Base-by-base conservation (phyloP, 2,888 invertebrate species). In the Tenthredo distinguenda region DNA sequence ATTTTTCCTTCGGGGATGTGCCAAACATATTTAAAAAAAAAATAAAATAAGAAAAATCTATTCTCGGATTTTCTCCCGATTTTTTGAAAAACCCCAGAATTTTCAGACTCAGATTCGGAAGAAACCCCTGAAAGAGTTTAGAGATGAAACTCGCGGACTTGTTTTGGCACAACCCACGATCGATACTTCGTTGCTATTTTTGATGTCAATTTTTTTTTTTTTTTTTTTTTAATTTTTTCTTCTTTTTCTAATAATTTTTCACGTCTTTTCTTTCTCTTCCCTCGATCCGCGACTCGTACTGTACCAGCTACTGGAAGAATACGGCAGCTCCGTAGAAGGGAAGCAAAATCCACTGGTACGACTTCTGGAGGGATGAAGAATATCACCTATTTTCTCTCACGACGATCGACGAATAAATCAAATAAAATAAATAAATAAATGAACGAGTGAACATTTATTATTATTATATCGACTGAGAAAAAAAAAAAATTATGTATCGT, bases 261-360 rank as follows among this genome's bases (percentile, higher is more conserved):
- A 18, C 31, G 18, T 15, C 15, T 12, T 89, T 88, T 90, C 93
- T 93, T 37, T n/a, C 6, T 9, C 7, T 21, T 12, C 26, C 10
- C 62, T 26, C 21, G 10, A 26, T 71, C 34, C n/a, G 18, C n/a
- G n/a, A 26, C 26, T 62, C 18, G 4, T 21, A 10, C 10, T 26
- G 43, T 7, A n/a, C 37, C 93, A 96, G 96, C 92, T 95, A 87
- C 92, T 96, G 88, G 95, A 95, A 88, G 95, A 95, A 88, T 96
- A 95, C 91, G 93, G 94, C 88, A 93, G 94, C 87, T 95, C 95
- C 1, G 94, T 94, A 76, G 92, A 93, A 85, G 95, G 95, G 72
- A 94, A 94, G 88, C 92, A 92, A 76, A 94, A 95, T 90, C 94
- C 94, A 72, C 90, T 95, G 88, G 94, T 95, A 47, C 94, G 94